Evolutionary conservation across 1,140 invertebrate genomes (phyloP), one percentile per base, ranked within the genome.

Genomic region (Andrena cerasifolii): DNA sequence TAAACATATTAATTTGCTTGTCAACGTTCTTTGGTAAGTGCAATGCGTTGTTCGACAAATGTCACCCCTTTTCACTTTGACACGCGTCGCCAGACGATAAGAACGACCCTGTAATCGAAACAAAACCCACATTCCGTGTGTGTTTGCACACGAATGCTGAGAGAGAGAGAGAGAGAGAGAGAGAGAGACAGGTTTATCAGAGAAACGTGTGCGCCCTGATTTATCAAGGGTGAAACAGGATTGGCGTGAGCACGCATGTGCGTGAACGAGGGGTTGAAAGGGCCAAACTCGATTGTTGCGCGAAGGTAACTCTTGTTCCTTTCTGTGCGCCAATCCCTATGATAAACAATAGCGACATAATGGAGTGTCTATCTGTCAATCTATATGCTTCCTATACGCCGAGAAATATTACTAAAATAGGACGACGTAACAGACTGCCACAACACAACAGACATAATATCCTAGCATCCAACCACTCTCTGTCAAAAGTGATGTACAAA

Each of bases 171-270:
- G 43, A 45, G 10, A 16, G 45, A 51, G 49, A 51, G 49, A 21
- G 49, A 51, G 6, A 40, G 3, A 40, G 3, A 12, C 56, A 47
- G 54, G 26, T 63, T 79, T 45, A 43, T 67, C 12, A 24, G 26
- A 24, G 33, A 45, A 79, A 65, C 24, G 28, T 40, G 47, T 58
- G 24, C 33, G 24, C 12, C 36, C 24, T 28, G 67, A 80, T 80
- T 84, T 72, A 73, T 68, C 28, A 67, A 56, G 26, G 47, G 33
- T 67, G 63, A 83, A 71, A 43, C 43, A 72, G 53, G 66, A 76
- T 79, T 76, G 71, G 40, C 67, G 49, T 40, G 65, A 58, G 49
- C 67, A 47, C 18, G 31, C 43, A 47, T 14, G 74, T 28, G 28
- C 53, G 5, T 28, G 61, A 16, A 56, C 26, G 16, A 74, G 59